Percentiles rank a stretch among this genome's conserved stretches.
Evolutionary conservation across 2,113 vertebrate species (phyloP).

Genomic region (Tursiops truncatus): DNA sequence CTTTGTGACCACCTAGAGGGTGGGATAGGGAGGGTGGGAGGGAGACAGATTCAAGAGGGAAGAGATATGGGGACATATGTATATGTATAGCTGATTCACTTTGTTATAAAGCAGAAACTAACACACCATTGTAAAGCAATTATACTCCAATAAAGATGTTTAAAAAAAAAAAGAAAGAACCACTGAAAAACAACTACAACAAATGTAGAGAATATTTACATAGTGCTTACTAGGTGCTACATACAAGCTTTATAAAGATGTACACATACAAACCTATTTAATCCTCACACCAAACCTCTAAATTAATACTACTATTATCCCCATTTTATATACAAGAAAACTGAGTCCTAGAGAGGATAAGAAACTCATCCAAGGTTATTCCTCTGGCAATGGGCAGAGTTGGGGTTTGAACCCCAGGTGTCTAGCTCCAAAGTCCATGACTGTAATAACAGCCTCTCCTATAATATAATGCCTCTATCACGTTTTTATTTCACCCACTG

Average conservation of each 20-base stretch:
- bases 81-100: too few species aligned
- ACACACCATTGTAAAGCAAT: too few species aligned
- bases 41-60: too few species aligned
- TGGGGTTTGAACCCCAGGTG: background rate
- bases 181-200: background rate
- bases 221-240: background rate
- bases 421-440: background rate
- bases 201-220: background rate
- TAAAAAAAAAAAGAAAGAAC: background rate
- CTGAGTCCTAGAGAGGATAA: background rate
- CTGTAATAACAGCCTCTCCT: background rate
- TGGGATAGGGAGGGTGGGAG: too few species aligned
- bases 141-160: too few species aligned
- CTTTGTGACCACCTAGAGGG: too few species aligned
- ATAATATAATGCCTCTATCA: background rate
- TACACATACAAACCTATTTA: background rate
- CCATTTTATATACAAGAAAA: background rate
- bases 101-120: too few species aligned
- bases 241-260: background rate
- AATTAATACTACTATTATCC: background rate
- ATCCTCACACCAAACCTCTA: background rate
- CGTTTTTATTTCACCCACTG: background rate
- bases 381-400: background rate
- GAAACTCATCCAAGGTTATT: background rate
- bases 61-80: too few species aligned